Evolutionary conservation across 2,888 invertebrate species (phyloP), one percentile per base, ranked within the genome.

Genomic region (Alsophila aescularia): DNA sequence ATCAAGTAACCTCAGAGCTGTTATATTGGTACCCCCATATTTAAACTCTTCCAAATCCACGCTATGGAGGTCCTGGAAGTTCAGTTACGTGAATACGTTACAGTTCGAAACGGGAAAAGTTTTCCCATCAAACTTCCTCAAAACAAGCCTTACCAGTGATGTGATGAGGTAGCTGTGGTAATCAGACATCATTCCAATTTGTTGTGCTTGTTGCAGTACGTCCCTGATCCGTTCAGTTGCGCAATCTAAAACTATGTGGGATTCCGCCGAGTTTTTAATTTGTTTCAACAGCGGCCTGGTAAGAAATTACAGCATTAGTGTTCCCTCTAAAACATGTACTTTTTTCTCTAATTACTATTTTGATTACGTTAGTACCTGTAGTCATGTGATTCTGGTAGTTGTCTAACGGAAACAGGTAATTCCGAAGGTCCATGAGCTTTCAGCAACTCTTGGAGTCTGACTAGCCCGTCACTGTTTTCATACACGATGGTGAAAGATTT

Each of bases 111-210:
- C 32, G 36, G 36, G 51, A 61, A 60, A 64, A 64, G 58, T 64
- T 66, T 57, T 39, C 45, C 37, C 27, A n/a, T n/a, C 18, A 18
- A 67, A 65, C 51, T 68, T 66, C 52, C 34, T 49, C 29, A 52
- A 52, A 54, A 45, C 12, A 34, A 52, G 57, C 83, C 93, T 93
- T 92, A 97, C 97, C 92, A 98, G 85, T 2, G 98, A 97, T 0
- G 98, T 98, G 67, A 98, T 96, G 71, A 98, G 94, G 81, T 97
- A 98, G 86, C 97, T 97, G 85, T 98, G 98, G 80, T 98, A 96
- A 80, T 97, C 97, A 63, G 97, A 98, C 96, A 98, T 98, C 97
- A 98, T 97, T 62, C 98, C 98, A 67, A 98, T 96, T 92, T 98
- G 98, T 85, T 98, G 97, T 8, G 98, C 98, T 86, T 98, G 98